Evolutionary conservation across 1,140 invertebrate species (phyloP).

Genomic region (Heliothis subflexa): DNA sequence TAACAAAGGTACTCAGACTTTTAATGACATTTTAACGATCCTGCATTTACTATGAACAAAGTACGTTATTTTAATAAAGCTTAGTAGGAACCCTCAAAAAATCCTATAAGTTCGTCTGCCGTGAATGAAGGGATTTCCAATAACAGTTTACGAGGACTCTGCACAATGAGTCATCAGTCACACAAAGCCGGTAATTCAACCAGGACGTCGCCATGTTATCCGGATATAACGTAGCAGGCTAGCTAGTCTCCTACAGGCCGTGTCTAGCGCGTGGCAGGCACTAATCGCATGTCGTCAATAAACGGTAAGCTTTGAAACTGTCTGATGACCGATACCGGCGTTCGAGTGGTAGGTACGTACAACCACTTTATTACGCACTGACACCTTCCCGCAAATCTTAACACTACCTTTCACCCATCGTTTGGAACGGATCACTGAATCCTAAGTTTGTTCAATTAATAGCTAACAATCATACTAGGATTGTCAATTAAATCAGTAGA

Average conservation of each 20-base stretch:
- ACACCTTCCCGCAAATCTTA: neutral
- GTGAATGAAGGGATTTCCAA: constrained; percentile 42
- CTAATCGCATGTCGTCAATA: constrained; percentile 43
- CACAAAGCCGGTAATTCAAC: constrained; percentile 57
- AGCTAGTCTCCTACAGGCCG: neutral
- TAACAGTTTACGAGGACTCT: constrained; percentile 48
- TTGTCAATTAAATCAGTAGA: constrained; percentile 81
- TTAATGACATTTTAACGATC: constrained; percentile 26
- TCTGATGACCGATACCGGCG: constrained; percentile 4
- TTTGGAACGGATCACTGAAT: constrained; percentile 60
- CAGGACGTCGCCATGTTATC: constrained; percentile 51
- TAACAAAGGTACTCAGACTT: constrained; percentile 25
- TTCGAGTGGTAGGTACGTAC: neutral
- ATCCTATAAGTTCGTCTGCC: neutral
- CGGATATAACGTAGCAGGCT: constrained; percentile 44
- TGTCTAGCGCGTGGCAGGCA: constrained; percentile 35
- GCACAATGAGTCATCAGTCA: constrained; percentile 55
- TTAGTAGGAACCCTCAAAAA: neutral
- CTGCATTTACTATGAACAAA: constrained; percentile 1
- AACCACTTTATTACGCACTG: neutral
- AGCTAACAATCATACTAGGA: constrained; percentile 73
- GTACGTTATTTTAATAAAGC: neutral
- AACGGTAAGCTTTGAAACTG: constrained; percentile 38
- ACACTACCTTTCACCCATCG: constrained; percentile 30
- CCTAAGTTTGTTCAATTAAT: constrained; percentile 70